phyloP scores from a whole-genome alignment of 2,113 vertebrate species.

The Myrmecobius fasciatus region DNA sequence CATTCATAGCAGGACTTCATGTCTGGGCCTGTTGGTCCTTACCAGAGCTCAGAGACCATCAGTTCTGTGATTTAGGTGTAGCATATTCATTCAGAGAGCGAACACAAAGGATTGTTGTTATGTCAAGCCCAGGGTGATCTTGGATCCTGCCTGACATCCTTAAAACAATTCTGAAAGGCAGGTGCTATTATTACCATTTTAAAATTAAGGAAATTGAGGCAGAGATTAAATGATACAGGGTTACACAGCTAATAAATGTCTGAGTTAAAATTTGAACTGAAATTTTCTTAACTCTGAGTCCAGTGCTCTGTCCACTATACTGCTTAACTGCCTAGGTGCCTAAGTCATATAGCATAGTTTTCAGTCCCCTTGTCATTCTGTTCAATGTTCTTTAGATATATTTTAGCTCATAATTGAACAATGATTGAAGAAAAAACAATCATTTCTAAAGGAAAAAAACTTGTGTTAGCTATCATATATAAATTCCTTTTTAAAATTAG shows the following conservation, averaged over 20 bases:
- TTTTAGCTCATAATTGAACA: not conserved
- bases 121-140: no score
- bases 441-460: not conserved
- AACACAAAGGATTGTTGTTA: no score
- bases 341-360: not conserved
- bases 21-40: no score
- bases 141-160: not conserved
- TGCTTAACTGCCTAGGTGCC: not conserved
- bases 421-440: not conserved
- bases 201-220: not conserved
- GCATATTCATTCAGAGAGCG: no score
- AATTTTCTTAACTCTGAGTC: not conserved
- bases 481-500: not conserved
- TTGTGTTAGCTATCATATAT: not conserved
- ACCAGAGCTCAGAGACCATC: no score
- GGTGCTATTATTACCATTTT: not conserved
- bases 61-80: no score
- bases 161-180: not conserved
- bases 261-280: not conserved
- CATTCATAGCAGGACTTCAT: no score
- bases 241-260: not conserved
- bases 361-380: not conserved
- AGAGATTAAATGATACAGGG: not conserved
- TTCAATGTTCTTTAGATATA: not conserved
- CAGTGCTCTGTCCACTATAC: not conserved